Evolutionary conservation across 2,113 vertebrate species (phyloP), one percentile per base, ranked within the genome.

Genomic region (Macrotus californicus): DNA sequence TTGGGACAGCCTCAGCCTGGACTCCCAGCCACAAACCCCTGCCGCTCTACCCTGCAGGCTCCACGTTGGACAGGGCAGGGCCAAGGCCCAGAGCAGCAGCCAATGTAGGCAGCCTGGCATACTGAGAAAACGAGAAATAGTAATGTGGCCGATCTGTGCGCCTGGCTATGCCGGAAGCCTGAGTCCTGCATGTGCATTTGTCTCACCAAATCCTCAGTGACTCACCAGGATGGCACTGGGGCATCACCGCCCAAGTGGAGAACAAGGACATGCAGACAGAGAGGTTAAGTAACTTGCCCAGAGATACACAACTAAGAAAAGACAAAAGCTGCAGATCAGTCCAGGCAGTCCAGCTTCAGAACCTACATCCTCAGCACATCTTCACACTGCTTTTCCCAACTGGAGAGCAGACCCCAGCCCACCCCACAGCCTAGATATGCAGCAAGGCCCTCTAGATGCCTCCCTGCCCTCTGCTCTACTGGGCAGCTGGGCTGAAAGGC

Each of bases 81-180:
- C 22, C 85, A 21, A 29, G 31, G 77, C 36, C 14, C 43, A 13
- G 5, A 11, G 43, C 13, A 22, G 39, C 16, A 41, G 24, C 34
- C 29, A 59, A 61, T 3, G 1, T 3, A 31, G 61, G 41, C 14
- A 34, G 64, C 31, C 36, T 69, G 52, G 34, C 39, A 13, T 13
- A 2, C 13, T 5, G 8, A 67, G 31, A 6, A 22, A 83, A 54
- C 1, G 16, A 46, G 82, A 36, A 18, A 29, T 5, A 2, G 52
- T 31, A 14, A 87, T 2, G 3, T 7, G 3, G 31, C 13, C 0
- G 0, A n/a, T 46, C 11, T 46, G 64, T 91, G 46, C 2, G 0
- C 4, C 2, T 34, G 31, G 89, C 24, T 73, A 2, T 10, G 50
- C 12, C 0, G 0, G 66, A 87, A n/a, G n/a, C 21, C 34, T 3